A percentile compares a stretch with the other conserved stretches of the same genome.
These are phyloP conservation scores for Siniperca knerii DNA, from an alignment of 2,113 vertebrate species.

Conservation along the genomic window DNA sequence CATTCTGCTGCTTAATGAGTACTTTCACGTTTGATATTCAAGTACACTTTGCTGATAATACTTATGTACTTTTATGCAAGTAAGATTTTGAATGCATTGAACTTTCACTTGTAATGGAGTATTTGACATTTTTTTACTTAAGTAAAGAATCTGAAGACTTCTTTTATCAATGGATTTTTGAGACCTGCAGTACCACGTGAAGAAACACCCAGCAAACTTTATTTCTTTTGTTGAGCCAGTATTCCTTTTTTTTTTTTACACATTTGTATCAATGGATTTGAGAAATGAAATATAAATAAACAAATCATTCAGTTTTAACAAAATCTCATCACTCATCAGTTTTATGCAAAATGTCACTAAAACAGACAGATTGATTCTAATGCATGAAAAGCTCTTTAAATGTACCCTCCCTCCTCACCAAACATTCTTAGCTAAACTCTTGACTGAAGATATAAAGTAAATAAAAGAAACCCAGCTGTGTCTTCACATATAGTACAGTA, in stretches of 20 bases:
- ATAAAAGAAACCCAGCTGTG: constrained; percentile 2
- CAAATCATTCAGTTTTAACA: background rate
- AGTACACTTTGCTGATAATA: background rate
- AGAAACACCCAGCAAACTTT: background rate
- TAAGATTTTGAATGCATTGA: background rate
- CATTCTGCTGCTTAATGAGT: background rate
- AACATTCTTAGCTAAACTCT: background rate
- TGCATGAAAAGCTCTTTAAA: background rate
- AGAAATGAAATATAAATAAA: background rate
- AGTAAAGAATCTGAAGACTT: background rate
- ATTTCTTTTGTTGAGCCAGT: background rate
- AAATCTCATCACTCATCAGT: background rate
- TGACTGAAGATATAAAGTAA: background rate
- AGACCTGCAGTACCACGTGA: background rate
- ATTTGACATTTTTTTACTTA: background rate
- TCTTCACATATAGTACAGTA: constrained; percentile 24
- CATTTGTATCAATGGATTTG: background rate
- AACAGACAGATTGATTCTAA: background rate
- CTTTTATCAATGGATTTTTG: background rate
- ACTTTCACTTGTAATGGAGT: background rate
- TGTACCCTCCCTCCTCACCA: background rate
- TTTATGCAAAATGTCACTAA: background rate
- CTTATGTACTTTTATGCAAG: too few relatives aligned
- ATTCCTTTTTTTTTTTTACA: background rate
- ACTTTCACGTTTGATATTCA: background rate